Percentiles rank a stretch among this genome's conserved stretches.
Evolutionary conservation across 2,113 vertebrate species (phyloP).

Genomic region (Leptosomus discolor): DNA sequence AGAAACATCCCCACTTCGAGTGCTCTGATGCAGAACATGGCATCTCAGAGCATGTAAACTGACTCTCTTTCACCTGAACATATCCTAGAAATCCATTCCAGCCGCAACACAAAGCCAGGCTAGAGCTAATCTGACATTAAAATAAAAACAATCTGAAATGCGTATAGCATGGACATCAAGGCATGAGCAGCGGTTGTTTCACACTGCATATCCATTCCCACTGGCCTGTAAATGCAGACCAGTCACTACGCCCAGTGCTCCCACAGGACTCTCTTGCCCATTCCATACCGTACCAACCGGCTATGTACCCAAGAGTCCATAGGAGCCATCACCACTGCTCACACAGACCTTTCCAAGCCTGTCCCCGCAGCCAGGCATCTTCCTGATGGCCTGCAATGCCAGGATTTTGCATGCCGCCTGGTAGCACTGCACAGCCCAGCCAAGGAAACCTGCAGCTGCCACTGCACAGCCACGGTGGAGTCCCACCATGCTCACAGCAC

Average conservation of each 20-base stretch:
- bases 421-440: background rate
- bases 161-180: background rate
- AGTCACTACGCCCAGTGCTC: background rate
- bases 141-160: background rate
- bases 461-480: accelerated
- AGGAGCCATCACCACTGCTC: background rate
- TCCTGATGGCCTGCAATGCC: background rate
- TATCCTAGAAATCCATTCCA: background rate
- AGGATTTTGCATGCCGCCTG: accelerated
- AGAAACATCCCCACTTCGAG: background rate
- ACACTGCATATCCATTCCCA: background rate
- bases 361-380: background rate
- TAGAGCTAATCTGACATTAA: background rate
- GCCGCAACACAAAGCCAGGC: background rate
- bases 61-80: background rate
- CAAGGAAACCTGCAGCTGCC: background rate
- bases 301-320: accelerated
- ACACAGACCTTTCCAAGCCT: background rate
- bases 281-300: background rate
- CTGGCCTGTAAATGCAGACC: background rate
- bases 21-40: background rate
- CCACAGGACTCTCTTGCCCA: background rate
- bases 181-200: background rate
- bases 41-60: accelerated
- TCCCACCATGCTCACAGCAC: accelerated